phyloP scores from a whole-genome alignment of 2,797 vertebrate species.

The Spinus olivaceus region DNA sequence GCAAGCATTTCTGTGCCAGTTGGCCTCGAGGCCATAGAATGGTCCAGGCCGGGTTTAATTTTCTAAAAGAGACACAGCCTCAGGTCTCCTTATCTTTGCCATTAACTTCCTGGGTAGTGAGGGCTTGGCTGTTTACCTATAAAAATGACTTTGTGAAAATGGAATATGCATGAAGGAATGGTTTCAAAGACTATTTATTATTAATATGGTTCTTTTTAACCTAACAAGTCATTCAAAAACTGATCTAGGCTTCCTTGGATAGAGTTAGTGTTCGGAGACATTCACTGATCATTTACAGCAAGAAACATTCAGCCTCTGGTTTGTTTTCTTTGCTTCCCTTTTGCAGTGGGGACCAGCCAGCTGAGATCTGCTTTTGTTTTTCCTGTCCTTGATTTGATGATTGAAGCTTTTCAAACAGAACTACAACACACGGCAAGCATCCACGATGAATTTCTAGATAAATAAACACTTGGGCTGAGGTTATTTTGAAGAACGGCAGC shows the following conservation, averaged over 20 bases:
- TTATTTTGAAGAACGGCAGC: conserved; percentile 2
- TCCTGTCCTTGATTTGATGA: conserved; percentile 40
- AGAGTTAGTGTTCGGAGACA: conserved; percentile 3
- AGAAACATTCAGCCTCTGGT: conserved; percentile 18
- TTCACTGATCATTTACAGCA: conserved; percentile 47
- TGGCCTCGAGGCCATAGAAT: conserved; percentile 10
- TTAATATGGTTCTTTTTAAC: conserved; percentile 39
- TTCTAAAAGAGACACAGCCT: conserved; percentile 48
- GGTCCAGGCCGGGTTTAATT: neutral
- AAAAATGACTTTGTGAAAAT: conserved; percentile 28
- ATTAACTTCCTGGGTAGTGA: conserved; percentile 26
- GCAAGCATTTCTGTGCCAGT: conserved; percentile 30
- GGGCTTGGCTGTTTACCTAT: conserved; percentile 32
- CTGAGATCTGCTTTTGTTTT: conserved; percentile 64
- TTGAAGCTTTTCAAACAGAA: conserved; percentile 60
- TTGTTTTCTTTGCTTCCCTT: conserved; percentile 61
- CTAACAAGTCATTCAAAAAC: conserved; percentile 44
- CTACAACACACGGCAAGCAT: conserved; percentile 14
- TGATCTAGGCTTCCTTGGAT: conserved; percentile 29
- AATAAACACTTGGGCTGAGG: conserved; percentile 40
- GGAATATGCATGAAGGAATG: neutral
- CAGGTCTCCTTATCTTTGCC: conserved; percentile 42
- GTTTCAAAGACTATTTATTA: conserved; percentile 51
- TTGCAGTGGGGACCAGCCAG: neutral
- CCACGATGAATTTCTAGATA: conserved; percentile 38